Evolutionary conservation across 2,797 vertebrate genomes (phyloP), one percentile per base, ranked within the genome.

Genomic region (Morus bassanus): DNA sequence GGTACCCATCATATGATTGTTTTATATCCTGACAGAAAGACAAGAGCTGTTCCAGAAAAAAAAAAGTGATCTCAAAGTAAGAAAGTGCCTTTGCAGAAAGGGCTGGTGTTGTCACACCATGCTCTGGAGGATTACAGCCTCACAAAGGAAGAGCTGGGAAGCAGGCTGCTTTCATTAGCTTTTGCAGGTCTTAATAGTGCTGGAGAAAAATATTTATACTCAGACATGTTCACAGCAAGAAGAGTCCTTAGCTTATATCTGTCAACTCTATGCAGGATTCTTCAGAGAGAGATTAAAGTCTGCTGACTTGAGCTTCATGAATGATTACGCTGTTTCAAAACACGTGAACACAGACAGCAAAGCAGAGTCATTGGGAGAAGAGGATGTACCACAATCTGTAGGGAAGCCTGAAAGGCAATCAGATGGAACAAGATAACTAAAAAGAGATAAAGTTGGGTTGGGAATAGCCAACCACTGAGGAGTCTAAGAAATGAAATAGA

Each of bases 381-480:
- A 75, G 1, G 1, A 21, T 39, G 35, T 69, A 53, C 73, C 60
- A 68, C 45, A 54, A 43, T 88, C 65, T 86, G 33, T 33, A 86
- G 76, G 85, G 83, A 91, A 93, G 76, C 43, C 56, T 90, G 31
- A 95, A 95, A 95, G 41, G 61, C 64, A 94, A 57, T 84, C 76
- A 81, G 48, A 77, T 77, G 61, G 43, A 91, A 84, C 60, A 90
- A 77, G 48, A 60, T 65, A 85, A 88, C 53, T 69, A 67, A 95
- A 92, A 82, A 59, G 78, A 94, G 18, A 85, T 63, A 28, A 88
- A 95, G 39, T 67, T 85, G 48, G 18, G 24, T 30, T 81, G 86
- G 80, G 70, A 94, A 89, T 86, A 91, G n/a, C 11, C 39, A 85
- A 4, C 22, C 39, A 70, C 35, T 77, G 60, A 77, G 82, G 16